These are phyloP conservation scores for Characodon lateralis DNA, from an alignment of 2,797 vertebrate genomes.

Conservation along the genomic window DNA sequence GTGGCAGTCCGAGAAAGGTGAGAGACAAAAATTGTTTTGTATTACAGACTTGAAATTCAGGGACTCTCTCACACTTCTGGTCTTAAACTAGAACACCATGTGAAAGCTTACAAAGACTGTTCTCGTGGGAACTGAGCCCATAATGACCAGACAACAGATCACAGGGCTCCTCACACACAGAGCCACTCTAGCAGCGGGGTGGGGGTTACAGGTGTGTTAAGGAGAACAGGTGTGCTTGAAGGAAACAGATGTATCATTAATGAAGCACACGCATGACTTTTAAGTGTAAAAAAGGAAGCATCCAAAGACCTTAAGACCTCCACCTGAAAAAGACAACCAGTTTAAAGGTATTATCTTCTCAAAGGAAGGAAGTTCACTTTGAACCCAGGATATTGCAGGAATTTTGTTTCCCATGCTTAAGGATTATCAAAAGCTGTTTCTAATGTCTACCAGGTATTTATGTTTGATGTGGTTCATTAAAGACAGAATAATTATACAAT, in stretches of 20 bases:
- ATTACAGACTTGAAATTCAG: too few species aligned
- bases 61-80: background rate
- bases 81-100: slow-evolving; percentile 23
- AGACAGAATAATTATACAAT: background rate
- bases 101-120: slow-evolving; percentile 21
- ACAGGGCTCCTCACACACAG: slow-evolving; percentile 49
- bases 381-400: slow-evolving; percentile 11
- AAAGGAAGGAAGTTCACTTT: background rate
- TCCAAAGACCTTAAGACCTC: slow-evolving; percentile 36
- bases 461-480: background rate
- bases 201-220: slow-evolving; percentile 61
- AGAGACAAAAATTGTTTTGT: background rate
- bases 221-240: slow-evolving; percentile 64
- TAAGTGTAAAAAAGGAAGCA: slow-evolving; percentile 30
- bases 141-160: slow-evolving; percentile 71
- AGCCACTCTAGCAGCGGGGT: slow-evolving; percentile 10
- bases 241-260: slow-evolving; percentile 64
- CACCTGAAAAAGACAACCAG: background rate
- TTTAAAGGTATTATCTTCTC: slow-evolving; percentile 4
- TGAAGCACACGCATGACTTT: slow-evolving; percentile 23
- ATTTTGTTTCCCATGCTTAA: background rate
- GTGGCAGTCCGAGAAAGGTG: slow-evolving; percentile 99
- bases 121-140: slow-evolving; percentile 63
- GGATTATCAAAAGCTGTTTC: background rate
- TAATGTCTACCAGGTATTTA: background rate